Conservation (phyloP, 2,888 invertebrate genomes). For the Oxystoma pomonae region DNA sequence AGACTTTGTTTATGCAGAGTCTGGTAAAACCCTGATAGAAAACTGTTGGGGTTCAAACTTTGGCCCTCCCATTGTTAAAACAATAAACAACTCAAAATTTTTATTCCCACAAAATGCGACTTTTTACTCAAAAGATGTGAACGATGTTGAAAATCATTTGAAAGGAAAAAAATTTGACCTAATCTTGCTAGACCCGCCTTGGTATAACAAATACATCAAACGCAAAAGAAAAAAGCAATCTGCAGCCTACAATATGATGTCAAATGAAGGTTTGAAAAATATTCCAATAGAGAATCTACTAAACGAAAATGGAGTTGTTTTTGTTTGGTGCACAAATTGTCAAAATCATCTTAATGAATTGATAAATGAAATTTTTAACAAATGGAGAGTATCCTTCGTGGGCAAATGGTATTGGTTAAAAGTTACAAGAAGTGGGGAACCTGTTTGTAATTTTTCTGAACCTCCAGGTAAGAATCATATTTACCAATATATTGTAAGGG, state of each 20-base stretch:
- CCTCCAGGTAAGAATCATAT: conserved; percentile 53
- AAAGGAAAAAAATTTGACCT: conserved; percentile 63
- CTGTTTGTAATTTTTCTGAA: conserved; percentile 53
- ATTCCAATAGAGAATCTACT: conserved; percentile 67
- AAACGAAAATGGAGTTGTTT: conserved; percentile 63
- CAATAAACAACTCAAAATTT: conserved; percentile 50
- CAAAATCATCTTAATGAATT: conserved; percentile 64
- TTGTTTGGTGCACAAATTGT: conserved; percentile 92
- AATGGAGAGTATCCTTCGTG: conserved; percentile 69
- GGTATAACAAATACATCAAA: conserved; percentile 93
- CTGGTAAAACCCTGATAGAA: conserved; percentile 23
- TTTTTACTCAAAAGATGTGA: conserved; percentile 66
- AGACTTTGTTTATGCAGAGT: conserved; percentile 27
- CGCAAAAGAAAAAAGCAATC: conserved; percentile 64
- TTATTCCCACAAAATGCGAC: conserved; percentile 63
- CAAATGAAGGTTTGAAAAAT: conserved; percentile 65
- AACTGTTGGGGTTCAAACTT: conserved; percentile 53
- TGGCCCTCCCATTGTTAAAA: conserved; percentile 50
- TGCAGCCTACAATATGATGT: conserved; percentile 71
- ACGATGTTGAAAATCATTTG: conserved; percentile 52
- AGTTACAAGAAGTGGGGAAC: conserved; percentile 46
- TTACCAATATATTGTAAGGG: too few species aligned
- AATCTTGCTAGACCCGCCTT: conserved; percentile 90
- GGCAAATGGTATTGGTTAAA: conserved; percentile 89
- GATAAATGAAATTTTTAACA: conserved; percentile 67